Evolutionary conservation across 2,888 invertebrate genomes (phyloP).

Genomic region (Phorcus lineatus): DNA sequence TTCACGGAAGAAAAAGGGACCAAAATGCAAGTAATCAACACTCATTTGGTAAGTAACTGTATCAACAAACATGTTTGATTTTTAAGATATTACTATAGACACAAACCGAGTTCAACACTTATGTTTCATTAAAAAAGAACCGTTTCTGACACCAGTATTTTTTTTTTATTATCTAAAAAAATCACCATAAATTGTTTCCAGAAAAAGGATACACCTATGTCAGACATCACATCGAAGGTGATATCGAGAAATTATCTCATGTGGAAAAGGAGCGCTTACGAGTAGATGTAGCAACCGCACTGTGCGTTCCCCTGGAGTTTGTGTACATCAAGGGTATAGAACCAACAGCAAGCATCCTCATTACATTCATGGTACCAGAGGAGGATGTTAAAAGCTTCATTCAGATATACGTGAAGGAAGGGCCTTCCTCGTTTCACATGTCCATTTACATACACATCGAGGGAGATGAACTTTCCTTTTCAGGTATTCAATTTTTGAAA

Average conservation of each 20-base stretch:
- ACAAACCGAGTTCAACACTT: too few species aligned
- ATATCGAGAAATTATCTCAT: not conserved
- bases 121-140: too few species aligned
- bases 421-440: not conserved
- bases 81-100: too few species aligned
- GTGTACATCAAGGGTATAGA: not conserved
- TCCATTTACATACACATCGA: not conserved
- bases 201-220: not conserved
- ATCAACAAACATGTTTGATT: too few species aligned
- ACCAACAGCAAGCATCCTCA: not conserved
- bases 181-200: too few species aligned
- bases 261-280: not conserved
- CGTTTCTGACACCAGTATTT: too few species aligned
- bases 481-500: not conserved
- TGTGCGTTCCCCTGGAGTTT: not conserved
- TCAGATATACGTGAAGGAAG: not conserved
- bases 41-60: too few species aligned
- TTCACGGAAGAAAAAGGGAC: too few species aligned
- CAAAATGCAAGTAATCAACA: too few species aligned
- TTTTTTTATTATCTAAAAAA: too few species aligned
- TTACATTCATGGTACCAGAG: not conserved
- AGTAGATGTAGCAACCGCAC: not conserved
- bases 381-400: not conserved
- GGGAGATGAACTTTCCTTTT: not conserved
- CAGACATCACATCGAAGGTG: not conserved